Conservation (phyloP, 1,140 invertebrate species). For the Drosophila quadrilineata region DNA sequence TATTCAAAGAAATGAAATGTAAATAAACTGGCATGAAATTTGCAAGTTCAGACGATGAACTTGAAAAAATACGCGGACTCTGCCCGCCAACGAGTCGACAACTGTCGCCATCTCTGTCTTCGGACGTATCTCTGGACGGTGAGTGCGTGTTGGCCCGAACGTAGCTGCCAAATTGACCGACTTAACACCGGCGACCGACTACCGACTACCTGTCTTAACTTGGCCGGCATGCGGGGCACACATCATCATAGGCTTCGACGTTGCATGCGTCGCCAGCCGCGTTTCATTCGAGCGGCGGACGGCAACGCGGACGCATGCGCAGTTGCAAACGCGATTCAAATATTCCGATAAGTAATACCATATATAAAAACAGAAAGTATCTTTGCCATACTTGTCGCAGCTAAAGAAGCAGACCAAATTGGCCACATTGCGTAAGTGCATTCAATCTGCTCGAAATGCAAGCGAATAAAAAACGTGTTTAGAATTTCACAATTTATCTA, state of each 20-base stretch:
- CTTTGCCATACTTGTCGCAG: background rate
- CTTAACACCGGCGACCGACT: conserved; percentile 34
- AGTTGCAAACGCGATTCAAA: conserved; percentile 17
- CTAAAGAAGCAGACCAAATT: conserved; percentile 17
- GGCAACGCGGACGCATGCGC: conserved; percentile 69
- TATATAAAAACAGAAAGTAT: conserved; percentile 7
- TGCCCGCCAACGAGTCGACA: conserved; percentile 17
- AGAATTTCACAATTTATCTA: conserved; percentile 52
- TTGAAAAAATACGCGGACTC: conserved; percentile 54
- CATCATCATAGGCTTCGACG: conserved; percentile 67
- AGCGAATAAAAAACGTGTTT: conserved; percentile 55
- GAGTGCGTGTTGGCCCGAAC: conserved; percentile 47
- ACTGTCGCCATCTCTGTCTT: conserved; percentile 6
- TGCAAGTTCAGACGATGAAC: conserved; percentile 69
- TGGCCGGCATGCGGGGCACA: too few relatives aligned
- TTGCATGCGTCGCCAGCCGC: conserved; percentile 42
- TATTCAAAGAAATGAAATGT: conserved; percentile 30
- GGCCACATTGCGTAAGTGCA: conserved; percentile 64
- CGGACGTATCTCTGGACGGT: conserved; percentile 13
- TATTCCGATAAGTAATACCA: background rate
- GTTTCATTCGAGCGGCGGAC: conserved; percentile 61
- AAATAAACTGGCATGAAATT: conserved; percentile 42
- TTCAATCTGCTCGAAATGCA: conserved; percentile 38
- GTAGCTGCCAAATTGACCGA: conserved; percentile 53
- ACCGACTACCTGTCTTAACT: conserved; percentile 61